Base-by-base conservation (phyloP, 2,888 invertebrate genomes). In the Subacronicta megacephala region DNA sequence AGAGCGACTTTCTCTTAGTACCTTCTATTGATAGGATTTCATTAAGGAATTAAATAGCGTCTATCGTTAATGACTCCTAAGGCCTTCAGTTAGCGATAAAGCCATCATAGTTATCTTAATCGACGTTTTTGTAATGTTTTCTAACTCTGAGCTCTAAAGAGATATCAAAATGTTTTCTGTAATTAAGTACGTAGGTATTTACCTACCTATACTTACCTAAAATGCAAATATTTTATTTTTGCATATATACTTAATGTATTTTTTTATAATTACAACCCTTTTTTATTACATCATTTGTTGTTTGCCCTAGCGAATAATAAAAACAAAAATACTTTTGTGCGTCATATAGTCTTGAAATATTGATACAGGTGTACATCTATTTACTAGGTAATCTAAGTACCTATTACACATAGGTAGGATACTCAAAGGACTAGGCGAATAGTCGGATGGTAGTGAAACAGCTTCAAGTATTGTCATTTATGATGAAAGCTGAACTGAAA, bases 341-440 rank as follows among this genome's bases (percentile, higher is more conserved):
- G 52, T 64, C 51, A 43, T 54, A 17, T 7, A 13, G 42, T 64
- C 45, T 35, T 50, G n/a, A n/a, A 16, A 29, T 45, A 52, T 58
- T 50, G 43, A 54, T 58, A 46, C 71, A 66, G 66, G 57, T 69
- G 69, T 49, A n/a, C 13, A 15, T 17, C 7, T 43, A 38, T 65
- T 43, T 17, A 15, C 16, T 29, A 29, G 10, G 1, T 26, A 26
- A 3, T 29, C 29, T 29, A n/a, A 38, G 38, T 38, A 13, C 9
- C 13, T 13, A 20, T 7, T n/a, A n/a, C n/a, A n/a, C n/a, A n/a
- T n/a, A n/a, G n/a, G n/a, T n/a, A n/a, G n/a, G n/a, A n/a, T n/a
- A n/a, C n/a, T n/a, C n/a, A n/a, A 38, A 38, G 38, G 18, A 18
- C 17, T 4, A 23, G n/a, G 10, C 3, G 0, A 26, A 10, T 10